These are phyloP conservation scores for Crambe crambe DNA, from an alignment of 37 sponge, comb jelly and placozoan species.

Conservation along the genomic window DNA sequence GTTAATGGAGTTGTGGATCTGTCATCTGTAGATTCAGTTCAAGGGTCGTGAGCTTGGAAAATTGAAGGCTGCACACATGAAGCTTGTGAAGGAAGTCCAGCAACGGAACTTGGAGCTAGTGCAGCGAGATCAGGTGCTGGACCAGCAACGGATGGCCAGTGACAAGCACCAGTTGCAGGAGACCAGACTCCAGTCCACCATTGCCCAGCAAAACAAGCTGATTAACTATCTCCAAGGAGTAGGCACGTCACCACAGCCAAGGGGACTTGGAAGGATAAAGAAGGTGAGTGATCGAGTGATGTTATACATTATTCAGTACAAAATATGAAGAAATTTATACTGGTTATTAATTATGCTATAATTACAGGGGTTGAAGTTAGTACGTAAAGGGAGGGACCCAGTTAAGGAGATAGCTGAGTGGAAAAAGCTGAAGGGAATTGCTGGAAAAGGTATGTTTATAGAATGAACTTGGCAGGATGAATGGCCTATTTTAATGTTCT, in stretches of 20 bases:
- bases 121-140: conserved; percentile 27
- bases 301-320: neutral
- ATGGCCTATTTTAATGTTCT: too few species aligned
- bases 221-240: conserved; percentile 52
- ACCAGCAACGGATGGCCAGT: conserved; percentile 23
- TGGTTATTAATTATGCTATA: neutral
- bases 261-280: neutral
- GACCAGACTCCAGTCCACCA: conserved; percentile 59
- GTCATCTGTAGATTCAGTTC: conserved; percentile 26
- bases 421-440: conserved; percentile 58
- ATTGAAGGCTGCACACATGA: conserved; percentile 70
- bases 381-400: conserved; percentile 51
- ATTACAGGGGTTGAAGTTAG: conserved; percentile 37
- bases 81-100: conserved; percentile 47
- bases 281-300: neutral
- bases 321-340: neutral
- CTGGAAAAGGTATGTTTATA: conserved; percentile 22
- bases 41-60: conserved; percentile 53
- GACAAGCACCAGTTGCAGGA: conserved; percentile 37
- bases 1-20: too few species aligned
- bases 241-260: neutral
- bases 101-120: conserved; percentile 16
- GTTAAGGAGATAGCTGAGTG: conserved; percentile 67
- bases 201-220: conserved; percentile 71
- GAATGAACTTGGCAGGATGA: too few species aligned